Conservation (phyloP, 2,113 vertebrate species). For the Calonectris borealis region DNA sequence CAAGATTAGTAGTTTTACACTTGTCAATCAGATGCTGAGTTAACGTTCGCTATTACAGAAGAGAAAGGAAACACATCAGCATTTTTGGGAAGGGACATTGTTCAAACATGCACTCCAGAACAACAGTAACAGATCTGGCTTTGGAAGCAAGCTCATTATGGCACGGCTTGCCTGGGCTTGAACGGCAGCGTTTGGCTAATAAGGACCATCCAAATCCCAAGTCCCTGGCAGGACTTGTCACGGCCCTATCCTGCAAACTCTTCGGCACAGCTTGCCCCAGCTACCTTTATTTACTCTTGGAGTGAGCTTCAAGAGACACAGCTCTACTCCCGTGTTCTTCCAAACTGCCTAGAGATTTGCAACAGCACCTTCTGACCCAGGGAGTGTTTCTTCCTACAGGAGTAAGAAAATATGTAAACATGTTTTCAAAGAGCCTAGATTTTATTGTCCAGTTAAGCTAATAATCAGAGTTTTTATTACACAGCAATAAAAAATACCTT, state of each 20-base stretch:
- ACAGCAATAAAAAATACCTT: neutral
- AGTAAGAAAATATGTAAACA: neutral
- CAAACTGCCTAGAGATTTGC: neutral
- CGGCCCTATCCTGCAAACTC: fast-evolving
- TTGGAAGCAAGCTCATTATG: neutral
- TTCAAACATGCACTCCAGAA: neutral
- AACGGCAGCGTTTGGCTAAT: neutral
- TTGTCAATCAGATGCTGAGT: neutral
- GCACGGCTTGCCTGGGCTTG: neutral
- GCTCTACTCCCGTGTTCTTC: neutral
- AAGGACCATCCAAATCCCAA: neutral
- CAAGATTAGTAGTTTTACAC: neutral
- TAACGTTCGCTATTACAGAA: neutral
- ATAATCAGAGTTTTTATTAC: neutral
- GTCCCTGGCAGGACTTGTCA: neutral
- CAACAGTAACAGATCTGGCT: neutral
- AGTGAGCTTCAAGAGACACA: neutral
- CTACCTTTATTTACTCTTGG: neutral
- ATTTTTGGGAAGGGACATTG: neutral
- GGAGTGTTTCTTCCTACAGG: neutral
- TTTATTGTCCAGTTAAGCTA: neutral
- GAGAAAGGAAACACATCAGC: neutral
- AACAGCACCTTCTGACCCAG: neutral
- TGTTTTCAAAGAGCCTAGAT: neutral
- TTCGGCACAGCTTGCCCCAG: neutral